Evolutionary conservation across 2,888 invertebrate species (phyloP).

Genomic region (Byasa hedistus): DNA sequence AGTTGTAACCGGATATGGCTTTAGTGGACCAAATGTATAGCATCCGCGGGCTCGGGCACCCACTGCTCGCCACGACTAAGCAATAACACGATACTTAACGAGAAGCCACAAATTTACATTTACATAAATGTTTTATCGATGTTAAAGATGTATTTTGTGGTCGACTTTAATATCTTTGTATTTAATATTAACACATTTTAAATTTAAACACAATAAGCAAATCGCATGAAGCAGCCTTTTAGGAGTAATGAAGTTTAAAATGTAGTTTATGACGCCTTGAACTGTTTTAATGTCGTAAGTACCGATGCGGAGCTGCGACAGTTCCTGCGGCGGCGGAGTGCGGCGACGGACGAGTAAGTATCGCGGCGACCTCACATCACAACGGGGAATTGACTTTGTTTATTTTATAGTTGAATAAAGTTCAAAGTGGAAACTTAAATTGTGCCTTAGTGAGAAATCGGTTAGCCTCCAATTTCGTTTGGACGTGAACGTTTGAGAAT

Average conservation of each 20-base stretch:
- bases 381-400: conserved; percentile 65
- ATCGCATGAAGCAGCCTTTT: conserved; percentile 20
- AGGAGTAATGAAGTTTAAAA: conserved; percentile 12
- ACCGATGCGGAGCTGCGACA: neutral
- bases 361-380: conserved; percentile 34
- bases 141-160: conserved; percentile 28
- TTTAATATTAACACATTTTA: conserved; percentile 19
- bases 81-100: conserved; percentile 25
- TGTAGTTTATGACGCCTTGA: conserved; percentile 21
- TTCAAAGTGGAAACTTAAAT: conserved; percentile 76
- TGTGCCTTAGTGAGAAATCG: conserved; percentile 76
- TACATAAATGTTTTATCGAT: conserved; percentile 26
- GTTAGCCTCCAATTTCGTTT: conserved; percentile 64
- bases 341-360: conserved; percentile 32
- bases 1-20: neutral
- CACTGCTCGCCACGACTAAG: conserved; percentile 14
- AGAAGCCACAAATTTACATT: conserved; percentile 21
- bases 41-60: neutral
- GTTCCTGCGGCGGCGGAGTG: neutral
- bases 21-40: conserved; percentile 19
- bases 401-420: conserved; percentile 72
- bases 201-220: conserved; percentile 11
- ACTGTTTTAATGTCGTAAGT: conserved; percentile 21
- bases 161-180: conserved; percentile 27
- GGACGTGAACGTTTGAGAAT: conserved; percentile 43